phyloP scores from a whole-genome alignment of 2,797 vertebrate species.

The Hafferia zeledoni region DNA sequence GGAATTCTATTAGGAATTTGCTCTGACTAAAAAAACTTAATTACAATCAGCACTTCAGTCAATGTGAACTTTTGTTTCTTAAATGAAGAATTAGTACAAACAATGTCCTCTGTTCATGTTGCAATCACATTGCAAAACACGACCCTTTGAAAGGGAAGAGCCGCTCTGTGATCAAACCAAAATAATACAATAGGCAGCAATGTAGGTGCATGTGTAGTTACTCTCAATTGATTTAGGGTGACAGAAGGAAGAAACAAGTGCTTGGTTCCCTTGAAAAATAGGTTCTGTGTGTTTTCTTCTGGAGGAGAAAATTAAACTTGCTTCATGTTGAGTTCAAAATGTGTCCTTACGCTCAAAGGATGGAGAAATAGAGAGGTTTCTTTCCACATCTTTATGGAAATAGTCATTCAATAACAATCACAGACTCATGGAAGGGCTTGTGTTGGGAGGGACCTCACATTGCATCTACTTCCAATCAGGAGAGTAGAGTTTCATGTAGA shows the following conservation, averaged over 20 bases:
- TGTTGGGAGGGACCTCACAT: background rate
- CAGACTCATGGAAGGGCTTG: background rate
- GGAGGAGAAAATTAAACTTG: background rate
- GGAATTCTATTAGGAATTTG: background rate
- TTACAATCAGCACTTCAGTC: background rate
- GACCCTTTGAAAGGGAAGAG: background rate
- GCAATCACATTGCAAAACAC: background rate
- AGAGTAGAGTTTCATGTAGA: background rate
- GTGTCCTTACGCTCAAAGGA: background rate
- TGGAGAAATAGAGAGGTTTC: background rate
- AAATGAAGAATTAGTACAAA: background rate
- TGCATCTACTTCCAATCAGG: background rate
- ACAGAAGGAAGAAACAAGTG: background rate
- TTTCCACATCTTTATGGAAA: background rate
- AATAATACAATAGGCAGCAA: background rate
- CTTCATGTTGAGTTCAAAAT: background rate
- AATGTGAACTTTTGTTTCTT: background rate
- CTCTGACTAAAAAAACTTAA: background rate
- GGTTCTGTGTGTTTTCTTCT: background rate
- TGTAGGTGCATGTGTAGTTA: background rate
- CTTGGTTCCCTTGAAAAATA: background rate
- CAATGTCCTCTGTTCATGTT: background rate
- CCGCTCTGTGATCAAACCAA: background rate
- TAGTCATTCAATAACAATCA: background rate
- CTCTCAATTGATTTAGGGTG: background rate